Evolutionary conservation across 2,797 vertebrate genomes (phyloP).

Genomic region (Steatocranus sp.): DNA sequence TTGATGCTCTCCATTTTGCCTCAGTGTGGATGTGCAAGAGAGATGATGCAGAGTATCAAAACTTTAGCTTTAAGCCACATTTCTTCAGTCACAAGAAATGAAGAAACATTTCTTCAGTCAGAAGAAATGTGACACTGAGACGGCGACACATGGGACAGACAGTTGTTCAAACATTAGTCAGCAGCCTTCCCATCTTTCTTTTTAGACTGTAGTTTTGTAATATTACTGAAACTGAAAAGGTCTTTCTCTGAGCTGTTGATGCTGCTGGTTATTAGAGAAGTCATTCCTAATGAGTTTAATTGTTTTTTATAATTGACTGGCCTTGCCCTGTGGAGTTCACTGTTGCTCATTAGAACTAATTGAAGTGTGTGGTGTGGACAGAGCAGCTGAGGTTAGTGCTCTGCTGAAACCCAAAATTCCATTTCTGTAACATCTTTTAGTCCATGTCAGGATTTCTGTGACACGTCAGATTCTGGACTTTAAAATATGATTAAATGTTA

Average conservation of each 20-base stretch:
- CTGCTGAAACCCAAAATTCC: not conserved
- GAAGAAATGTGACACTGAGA: not conserved
- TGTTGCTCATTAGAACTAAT: not conserved
- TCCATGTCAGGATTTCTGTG: not conserved
- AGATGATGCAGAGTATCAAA: not conserved
- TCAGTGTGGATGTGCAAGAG: not conserved
- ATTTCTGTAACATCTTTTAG: not conserved
- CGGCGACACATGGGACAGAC: not conserved
- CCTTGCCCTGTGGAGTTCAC: not conserved
- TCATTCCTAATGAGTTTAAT: not conserved
- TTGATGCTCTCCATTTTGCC: not conserved
- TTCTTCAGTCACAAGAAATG: not conserved
- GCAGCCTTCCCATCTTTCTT: not conserved
- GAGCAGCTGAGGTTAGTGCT: not conserved
- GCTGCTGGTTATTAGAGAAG: not conserved
- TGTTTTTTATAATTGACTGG: not conserved
- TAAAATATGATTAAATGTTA: not conserved
- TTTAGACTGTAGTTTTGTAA: not conserved
- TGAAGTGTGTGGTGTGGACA: not conserved
- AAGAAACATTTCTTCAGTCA: not conserved
- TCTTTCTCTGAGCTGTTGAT: not conserved
- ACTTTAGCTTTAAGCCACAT: not conserved
- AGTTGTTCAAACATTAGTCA: not conserved
- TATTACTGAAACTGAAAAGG: not conserved
- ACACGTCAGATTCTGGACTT: not conserved